Conservation (phyloP, 2,113 vertebrate species). For the Indicator indicator region DNA sequence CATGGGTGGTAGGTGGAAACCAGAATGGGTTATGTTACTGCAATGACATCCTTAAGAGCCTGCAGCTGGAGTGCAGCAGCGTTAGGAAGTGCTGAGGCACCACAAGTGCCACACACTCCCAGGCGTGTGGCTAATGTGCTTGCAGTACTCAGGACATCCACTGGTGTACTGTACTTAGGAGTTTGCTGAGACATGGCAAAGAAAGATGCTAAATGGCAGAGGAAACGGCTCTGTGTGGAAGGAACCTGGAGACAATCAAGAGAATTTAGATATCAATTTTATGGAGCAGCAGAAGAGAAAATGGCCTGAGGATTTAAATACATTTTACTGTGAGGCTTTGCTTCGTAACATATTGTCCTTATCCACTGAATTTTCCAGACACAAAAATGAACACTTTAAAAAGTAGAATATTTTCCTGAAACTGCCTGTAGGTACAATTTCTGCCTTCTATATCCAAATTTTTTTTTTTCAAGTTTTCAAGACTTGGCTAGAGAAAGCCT, state of each 20-base stretch:
- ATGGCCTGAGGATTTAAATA: not conserved
- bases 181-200: not conserved
- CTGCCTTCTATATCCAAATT: too few relatives aligned
- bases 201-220: not conserved
- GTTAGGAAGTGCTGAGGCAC: not conserved
- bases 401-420: too few relatives aligned
- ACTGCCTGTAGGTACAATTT: too few relatives aligned
- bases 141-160: not conserved
- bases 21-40: not conserved
- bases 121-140: not conserved
- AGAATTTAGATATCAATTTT: not conserved
- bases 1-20: not conserved
- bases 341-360: not conserved
- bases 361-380: not conserved
- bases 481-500: too few relatives aligned
- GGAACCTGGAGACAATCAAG: not conserved
- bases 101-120: not conserved
- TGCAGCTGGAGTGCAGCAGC: not conserved
- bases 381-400: not conserved
- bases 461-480: too few relatives aligned
- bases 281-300: not conserved
- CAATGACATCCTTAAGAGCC: not conserved
- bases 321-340: not conserved
- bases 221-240: not conserved
- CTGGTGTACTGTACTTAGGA: not conserved